Percentiles rank a stretch among this genome's conserved stretches.
Evolutionary conservation across 1,140 invertebrate species (phyloP).

Genomic region (Lepidurus apus): DNA sequence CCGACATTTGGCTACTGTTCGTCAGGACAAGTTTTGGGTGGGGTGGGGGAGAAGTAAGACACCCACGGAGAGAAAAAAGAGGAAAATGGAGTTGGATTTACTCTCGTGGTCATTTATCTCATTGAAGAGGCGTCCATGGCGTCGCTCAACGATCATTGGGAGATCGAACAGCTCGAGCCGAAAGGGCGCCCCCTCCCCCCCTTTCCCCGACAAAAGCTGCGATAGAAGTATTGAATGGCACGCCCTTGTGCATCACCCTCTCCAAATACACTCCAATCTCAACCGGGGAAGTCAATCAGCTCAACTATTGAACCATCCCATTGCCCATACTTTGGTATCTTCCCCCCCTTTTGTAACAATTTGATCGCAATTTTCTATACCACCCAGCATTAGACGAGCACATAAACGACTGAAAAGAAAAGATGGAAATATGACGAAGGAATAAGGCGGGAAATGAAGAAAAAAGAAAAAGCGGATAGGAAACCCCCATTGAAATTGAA

Average conservation of each 20-base stretch:
- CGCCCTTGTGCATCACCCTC: conserved; percentile 20
- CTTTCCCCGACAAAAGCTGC: conserved; percentile 13
- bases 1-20: not conserved
- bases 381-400: not conserved
- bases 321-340: conserved; percentile 11
- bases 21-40: not conserved
- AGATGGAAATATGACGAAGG: too few relatives aligned
- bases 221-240: conserved; percentile 4
- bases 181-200: not conserved
- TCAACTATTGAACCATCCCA: conserved; percentile 18
- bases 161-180: not conserved
- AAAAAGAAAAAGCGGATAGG: not conserved
- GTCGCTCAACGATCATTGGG: conserved; percentile 17
- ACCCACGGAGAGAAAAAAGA: not conserved
- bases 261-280: conserved; percentile 15
- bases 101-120: conserved; percentile 1
- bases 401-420: too few relatives aligned
- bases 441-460: not conserved
- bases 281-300: conserved; percentile 4
- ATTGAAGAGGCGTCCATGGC: conserved; percentile 4
- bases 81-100: not conserved
- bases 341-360: not conserved
- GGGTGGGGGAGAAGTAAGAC: not conserved
- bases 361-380: conserved; percentile 1
- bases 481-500: not conserved